Evolutionary conservation across 2,113 vertebrate species (phyloP).

Genomic region (Orcinus orca): DNA sequence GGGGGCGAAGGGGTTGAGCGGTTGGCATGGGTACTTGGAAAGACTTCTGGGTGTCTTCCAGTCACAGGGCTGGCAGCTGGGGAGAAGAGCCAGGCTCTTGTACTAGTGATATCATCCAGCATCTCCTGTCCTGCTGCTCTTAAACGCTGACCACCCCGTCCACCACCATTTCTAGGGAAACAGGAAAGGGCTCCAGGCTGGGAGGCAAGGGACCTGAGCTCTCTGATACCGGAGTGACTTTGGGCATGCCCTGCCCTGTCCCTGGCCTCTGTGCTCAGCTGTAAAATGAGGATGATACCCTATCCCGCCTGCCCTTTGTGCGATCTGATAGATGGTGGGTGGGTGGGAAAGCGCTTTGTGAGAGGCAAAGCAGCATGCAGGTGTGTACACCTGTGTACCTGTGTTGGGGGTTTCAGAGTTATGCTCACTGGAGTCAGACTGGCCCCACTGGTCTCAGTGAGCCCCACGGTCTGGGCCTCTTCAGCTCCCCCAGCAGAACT

Average conservation of each 20-base stretch:
- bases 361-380: not conserved
- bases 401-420: not conserved
- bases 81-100: not conserved
- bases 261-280: not conserved
- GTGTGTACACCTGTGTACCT: not conserved
- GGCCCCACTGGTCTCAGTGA: not conserved
- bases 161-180: not conserved
- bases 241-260: not conserved
- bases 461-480: not conserved
- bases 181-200: not conserved
- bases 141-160: not conserved
- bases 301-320: not conserved
- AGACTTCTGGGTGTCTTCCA: slow-evolving; percentile 67
- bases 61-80: slow-evolving; percentile 11
- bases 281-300: not conserved
- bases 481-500: not conserved
- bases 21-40: slow-evolving; percentile 66
- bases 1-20: not conserved
- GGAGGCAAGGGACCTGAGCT: not conserved
- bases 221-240: not conserved
- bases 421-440: not conserved
- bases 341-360: not conserved
- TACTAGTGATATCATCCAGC: not conserved
- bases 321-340: not conserved
- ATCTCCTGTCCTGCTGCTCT: not conserved